Conservation (phyloP, 2,888 invertebrate species). For the Galeopsomyia nigrocyanea region DNA sequence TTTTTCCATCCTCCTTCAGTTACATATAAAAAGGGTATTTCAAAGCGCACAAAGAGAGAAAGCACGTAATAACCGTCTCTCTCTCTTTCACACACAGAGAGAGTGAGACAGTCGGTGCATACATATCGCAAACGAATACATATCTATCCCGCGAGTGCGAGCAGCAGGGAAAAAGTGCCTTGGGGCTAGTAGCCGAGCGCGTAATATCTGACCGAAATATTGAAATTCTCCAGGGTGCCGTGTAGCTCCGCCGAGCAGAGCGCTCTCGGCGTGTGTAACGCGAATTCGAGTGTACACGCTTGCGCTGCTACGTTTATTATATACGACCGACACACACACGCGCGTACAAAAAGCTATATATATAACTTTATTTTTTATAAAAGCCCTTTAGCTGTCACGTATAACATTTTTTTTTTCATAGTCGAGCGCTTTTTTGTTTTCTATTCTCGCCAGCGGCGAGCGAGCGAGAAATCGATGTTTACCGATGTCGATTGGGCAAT, state of each 20-base stretch:
- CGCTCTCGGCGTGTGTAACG: conserved; percentile 34
- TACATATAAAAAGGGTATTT: background rate
- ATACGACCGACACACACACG: conserved; percentile 26
- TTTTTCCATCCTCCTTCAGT: too few relatives aligned
- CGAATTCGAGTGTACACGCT: conserved; percentile 23
- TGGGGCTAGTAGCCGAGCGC: conserved; percentile 16
- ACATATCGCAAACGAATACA: background rate
- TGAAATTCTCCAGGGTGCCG: conserved; percentile 50
- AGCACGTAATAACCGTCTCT: background rate
- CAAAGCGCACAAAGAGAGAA: too few relatives aligned
- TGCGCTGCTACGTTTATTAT: conserved; percentile 24
- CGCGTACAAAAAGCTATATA: background rate
- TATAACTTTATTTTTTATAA: background rate
- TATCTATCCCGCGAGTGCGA: too few relatives aligned
- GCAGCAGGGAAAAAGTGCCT: conserved; percentile 33
- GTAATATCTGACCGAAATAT: conserved; percentile 55
- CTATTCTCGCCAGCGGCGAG: background rate
- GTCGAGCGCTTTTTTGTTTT: background rate
- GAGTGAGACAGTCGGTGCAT: background rate
- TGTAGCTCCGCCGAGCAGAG: conserved; percentile 10
- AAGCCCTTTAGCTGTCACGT: conserved; percentile 21
- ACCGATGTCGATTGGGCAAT: too few relatives aligned
- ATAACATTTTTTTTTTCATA: background rate
- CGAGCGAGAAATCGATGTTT: too few relatives aligned
- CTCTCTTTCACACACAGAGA: background rate